These are phyloP conservation scores for human (Homo sapiens) DNA, from an alignment of 2,113 vertebrate genomes.

Conservation along the genomic window GRCh38 chr1:236097501-236098000, in stretches of 20 bases:
- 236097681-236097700: not conserved
- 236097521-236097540: too few species aligned
- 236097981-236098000: not conserved
- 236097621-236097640: too few species aligned
- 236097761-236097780: not conserved
- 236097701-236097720: not conserved
- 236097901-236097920: not conserved
- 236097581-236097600: too few species aligned
- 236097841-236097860: not conserved
- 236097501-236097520: too few species aligned
- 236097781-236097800: not conserved
- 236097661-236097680: not conserved
- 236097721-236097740: not conserved
- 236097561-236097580: too few species aligned
- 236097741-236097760: not conserved
- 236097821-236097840: not conserved
- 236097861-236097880: not conserved
- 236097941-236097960: not conserved
- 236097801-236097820: not conserved
- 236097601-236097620: too few species aligned
- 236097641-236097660: too few species aligned
- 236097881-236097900: not conserved
- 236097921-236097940: not conserved
- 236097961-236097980: not conserved
- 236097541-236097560: too few species aligned